Evolutionary conservation across 1,140 invertebrate species (phyloP).

Genomic region (Glomeris maerens): DNA sequence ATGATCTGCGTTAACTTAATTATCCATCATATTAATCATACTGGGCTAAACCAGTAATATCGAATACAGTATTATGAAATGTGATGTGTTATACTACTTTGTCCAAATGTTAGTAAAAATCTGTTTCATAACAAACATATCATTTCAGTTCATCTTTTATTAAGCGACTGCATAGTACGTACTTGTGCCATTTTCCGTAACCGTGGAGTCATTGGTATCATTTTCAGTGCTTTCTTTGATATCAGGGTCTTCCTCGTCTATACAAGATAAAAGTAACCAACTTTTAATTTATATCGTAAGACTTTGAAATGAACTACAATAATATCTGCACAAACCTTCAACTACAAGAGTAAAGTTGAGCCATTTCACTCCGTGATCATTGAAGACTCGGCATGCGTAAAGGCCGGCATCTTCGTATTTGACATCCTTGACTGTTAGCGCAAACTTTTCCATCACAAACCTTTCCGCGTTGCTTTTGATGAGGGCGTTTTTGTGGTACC

Average conservation of each 20-base stretch:
- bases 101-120: no score
- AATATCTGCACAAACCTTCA: constrained; percentile 1
- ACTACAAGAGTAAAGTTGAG: constrained; percentile 25
- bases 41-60: no score
- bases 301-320: constrained; percentile 9
- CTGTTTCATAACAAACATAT: no score
- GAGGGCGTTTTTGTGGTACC: constrained; percentile 18
- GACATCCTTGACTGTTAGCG: constrained; percentile 20
- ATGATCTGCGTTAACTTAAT: no score
- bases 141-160: no score
- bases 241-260: neutral
- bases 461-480: constrained; percentile 7
- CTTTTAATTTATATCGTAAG: neutral
- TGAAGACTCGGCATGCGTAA: constrained; percentile 22
- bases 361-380: constrained; percentile 21
- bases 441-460: constrained; percentile 17
- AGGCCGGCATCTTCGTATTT: constrained; percentile 17
- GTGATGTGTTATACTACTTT: no score
- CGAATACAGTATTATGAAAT: no score
- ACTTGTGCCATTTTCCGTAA: no score
- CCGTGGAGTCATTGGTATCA: neutral
- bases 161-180: no score
- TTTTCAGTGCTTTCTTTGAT: neutral
- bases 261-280: neutral
- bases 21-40: no score